These are phyloP conservation scores for Darevskia mixta DNA, from an alignment of 2,797 vertebrate genomes.

Conservation along the genomic window DNA sequence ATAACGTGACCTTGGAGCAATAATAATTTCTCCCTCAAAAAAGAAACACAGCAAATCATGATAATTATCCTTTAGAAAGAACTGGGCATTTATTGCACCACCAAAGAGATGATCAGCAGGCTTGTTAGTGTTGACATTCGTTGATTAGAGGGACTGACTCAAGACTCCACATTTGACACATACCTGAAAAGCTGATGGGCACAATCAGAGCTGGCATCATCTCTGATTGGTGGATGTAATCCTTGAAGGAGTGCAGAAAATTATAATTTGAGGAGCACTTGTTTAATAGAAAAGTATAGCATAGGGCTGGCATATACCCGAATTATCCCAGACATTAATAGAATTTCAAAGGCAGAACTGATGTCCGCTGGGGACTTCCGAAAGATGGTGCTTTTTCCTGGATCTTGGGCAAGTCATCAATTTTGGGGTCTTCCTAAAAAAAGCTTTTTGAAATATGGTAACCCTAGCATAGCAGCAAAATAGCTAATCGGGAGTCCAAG, in stretches of 20 bases:
- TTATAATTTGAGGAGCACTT: background rate
- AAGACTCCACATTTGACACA: background rate
- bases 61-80: background rate
- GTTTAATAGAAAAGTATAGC: background rate
- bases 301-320: too few species aligned
- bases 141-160: background rate
- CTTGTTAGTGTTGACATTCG: background rate
- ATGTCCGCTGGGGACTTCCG: too few species aligned
- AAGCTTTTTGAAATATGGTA: too few species aligned
- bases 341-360: too few species aligned
- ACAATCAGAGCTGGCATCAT: background rate
- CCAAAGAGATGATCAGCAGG: background rate
- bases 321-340: too few species aligned
- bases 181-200: background rate
- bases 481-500: too few species aligned
- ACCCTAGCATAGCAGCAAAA: too few species aligned
- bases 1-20: background rate
- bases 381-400: too few species aligned
- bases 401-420: too few species aligned
- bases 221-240: background rate
- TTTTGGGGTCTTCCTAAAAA: too few species aligned
- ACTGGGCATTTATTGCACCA: background rate
- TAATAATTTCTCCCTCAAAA: slow-evolving; percentile 17
- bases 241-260: background rate
- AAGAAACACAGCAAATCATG: slow-evolving; percentile 14